phyloP scores from a whole-genome alignment of 2,797 vertebrate genomes.

The Cuculus canorus region DNA sequence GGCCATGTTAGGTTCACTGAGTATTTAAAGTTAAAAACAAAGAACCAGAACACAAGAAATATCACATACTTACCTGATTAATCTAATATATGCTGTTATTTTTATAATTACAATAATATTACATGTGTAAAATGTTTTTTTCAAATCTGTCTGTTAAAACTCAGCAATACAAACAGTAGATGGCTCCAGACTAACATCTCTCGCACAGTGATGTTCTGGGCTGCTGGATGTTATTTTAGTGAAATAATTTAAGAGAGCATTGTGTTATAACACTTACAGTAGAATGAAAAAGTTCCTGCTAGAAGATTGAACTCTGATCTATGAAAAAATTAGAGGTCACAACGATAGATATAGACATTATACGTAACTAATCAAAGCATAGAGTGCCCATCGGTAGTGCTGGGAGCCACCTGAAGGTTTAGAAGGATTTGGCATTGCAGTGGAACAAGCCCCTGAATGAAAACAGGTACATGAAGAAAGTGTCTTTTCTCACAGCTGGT shows the following conservation, averaged over 20 bases:
- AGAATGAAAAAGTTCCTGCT: not conserved
- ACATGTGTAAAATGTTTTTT: not conserved
- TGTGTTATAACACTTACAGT: not conserved
- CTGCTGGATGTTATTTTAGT: not conserved
- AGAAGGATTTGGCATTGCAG: not conserved
- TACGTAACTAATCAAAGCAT: not conserved
- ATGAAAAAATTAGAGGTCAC: not conserved
- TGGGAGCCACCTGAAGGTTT: not conserved
- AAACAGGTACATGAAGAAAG: not conserved
- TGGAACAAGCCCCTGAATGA: not conserved
- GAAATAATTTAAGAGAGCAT: not conserved
- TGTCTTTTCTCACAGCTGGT: not conserved
- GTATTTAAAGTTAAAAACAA: not conserved
- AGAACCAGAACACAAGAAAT: not conserved
- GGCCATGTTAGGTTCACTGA: not conserved
- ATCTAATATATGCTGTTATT: not conserved
- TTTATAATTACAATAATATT: not conserved
- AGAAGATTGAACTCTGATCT: not conserved
- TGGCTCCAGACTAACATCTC: not conserved
- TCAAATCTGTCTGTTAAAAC: not conserved
- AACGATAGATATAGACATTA: not conserved
- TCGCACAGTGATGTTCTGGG: fast-evolving
- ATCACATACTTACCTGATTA: not conserved
- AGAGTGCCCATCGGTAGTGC: not conserved
- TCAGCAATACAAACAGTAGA: conserved; percentile 1